Conservation (phyloP, 2,888 invertebrate genomes). For the Leucophora obtusa region DNA sequence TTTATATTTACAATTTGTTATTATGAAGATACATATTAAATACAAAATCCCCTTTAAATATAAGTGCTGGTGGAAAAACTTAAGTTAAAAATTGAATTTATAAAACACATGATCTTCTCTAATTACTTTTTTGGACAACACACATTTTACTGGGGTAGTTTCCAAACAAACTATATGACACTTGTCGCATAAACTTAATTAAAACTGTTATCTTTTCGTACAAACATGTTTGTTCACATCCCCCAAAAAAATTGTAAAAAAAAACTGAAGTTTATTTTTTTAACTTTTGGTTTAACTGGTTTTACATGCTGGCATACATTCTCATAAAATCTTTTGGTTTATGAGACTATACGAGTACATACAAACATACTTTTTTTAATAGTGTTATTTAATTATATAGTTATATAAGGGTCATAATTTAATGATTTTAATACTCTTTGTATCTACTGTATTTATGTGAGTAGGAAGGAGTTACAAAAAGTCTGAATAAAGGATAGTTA, state of each 20-base stretch:
- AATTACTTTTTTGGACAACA: too few relatives aligned
- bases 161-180: constrained; percentile 29
- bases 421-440: constrained; percentile 58
- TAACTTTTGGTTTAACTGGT: constrained; percentile 40
- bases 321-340: constrained; percentile 54
- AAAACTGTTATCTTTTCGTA: constrained; percentile 54
- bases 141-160: neutral
- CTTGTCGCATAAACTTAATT: constrained; percentile 56
- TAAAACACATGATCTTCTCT: too few relatives aligned
- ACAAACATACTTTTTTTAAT: neutral
- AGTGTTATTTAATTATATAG: constrained; percentile 56
- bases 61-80: too few relatives aligned
- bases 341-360: constrained; percentile 11
- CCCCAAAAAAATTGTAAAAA: neutral
- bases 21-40: too few relatives aligned
- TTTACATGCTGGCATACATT: constrained; percentile 52
- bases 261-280: constrained; percentile 22
- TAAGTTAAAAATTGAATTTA: too few relatives aligned
- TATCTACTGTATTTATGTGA: neutral
- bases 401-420: constrained; percentile 61
- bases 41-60: too few relatives aligned
- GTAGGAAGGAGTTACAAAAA: neutral
- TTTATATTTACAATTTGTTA: too few relatives aligned
- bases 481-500: neutral
- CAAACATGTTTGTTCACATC: constrained; percentile 34